Evolutionary conservation across 2,888 invertebrate species (phyloP).

Genomic region (Perizoma affinitatum): DNA sequence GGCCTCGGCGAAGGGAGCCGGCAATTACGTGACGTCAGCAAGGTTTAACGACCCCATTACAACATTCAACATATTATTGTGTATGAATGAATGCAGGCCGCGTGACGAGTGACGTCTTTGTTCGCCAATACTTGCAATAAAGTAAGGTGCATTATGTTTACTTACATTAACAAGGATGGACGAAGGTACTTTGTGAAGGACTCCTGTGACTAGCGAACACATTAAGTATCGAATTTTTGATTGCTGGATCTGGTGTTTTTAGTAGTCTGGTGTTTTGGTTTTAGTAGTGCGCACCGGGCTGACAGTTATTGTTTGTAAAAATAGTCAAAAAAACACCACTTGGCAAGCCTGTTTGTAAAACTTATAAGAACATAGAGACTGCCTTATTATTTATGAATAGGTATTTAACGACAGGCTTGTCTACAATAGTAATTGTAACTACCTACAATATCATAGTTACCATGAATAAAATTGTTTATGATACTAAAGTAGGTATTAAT

Average conservation of each 20-base stretch:
- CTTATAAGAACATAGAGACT: neutral
- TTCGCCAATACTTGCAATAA: constrained; percentile 56
- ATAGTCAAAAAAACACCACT: too few species aligned
- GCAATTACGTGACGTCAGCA: constrained; percentile 83
- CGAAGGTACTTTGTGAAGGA: constrained; percentile 18
- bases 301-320: neutral
- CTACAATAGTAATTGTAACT: neutral
- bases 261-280: too few species aligned
- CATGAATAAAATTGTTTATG: too few species aligned
- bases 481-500: constrained; percentile 4
- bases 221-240: neutral
- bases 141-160: constrained; percentile 51
- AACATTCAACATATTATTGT: constrained; percentile 78
- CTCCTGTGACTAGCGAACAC: constrained; percentile 10
- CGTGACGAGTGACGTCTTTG: constrained; percentile 77
- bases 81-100: constrained; percentile 81
- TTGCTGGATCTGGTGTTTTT: too few species aligned
- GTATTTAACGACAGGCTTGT: constrained; percentile 6
- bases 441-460: too few species aligned
- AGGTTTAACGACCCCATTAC: constrained; percentile 83
- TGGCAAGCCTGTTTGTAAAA: neutral
- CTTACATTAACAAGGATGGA: constrained; percentile 20
- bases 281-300: neutral
- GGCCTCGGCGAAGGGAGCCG: constrained; percentile 71
- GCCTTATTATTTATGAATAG: neutral